Conservation (phyloP, 2,797 vertebrate genomes). For the Helicolenus hilgendorfi region DNA sequence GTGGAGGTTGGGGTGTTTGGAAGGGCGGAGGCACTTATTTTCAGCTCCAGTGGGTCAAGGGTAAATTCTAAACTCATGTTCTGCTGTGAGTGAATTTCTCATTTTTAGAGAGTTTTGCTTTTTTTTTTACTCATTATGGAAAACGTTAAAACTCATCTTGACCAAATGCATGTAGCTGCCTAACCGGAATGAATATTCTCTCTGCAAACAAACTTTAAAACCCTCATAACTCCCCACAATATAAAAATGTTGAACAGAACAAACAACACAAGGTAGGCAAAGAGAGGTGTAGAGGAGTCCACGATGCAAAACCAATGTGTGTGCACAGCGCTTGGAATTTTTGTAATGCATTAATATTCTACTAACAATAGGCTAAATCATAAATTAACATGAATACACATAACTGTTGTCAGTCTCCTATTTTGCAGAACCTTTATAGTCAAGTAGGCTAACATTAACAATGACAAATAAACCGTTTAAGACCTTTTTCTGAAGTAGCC, state of each 20-base stretch:
- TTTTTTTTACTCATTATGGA: not conserved
- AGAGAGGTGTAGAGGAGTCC: too few relatives aligned
- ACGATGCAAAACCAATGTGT: too few relatives aligned
- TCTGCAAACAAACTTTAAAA: not conserved
- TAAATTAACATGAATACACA: too few relatives aligned
- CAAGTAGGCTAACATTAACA: too few relatives aligned
- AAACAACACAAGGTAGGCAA: not conserved
- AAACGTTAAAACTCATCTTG: not conserved
- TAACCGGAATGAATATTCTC: not conserved
- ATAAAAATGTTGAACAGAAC: not conserved
- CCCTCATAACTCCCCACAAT: accelerated
- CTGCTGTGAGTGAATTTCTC: not conserved
- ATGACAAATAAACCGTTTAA: too few relatives aligned
- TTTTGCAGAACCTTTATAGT: too few relatives aligned
- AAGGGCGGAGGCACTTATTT: not conserved
- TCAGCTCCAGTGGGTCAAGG: constrained; percentile 14
- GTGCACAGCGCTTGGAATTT: too few relatives aligned
- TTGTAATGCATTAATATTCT: too few relatives aligned
- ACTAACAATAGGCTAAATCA: too few relatives aligned
- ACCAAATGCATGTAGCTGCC: not conserved
- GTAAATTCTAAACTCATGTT: not conserved
- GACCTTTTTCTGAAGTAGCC: too few relatives aligned
- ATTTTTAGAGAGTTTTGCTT: not conserved
- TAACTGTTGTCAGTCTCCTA: too few relatives aligned
- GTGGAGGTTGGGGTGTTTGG: not conserved